Conservation (phyloP, 1,140 invertebrate genomes). For the Brachionus rubens region DNA sequence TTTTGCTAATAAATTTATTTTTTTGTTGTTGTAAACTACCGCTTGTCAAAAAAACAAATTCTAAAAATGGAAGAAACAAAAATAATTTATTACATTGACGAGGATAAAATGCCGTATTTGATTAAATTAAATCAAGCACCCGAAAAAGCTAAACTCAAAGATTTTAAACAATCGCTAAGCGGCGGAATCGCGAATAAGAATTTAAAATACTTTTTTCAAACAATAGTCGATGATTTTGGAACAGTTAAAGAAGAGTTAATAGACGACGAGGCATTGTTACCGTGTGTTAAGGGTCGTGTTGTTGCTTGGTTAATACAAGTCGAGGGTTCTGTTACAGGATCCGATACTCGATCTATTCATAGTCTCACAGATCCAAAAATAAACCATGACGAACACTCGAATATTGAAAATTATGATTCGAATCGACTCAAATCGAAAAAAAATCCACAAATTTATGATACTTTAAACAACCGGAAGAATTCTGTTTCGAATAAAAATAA, state of each 20-base stretch:
- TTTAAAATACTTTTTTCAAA: constrained; percentile 87
- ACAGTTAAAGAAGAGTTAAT: constrained; percentile 97
- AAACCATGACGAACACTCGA: neutral
- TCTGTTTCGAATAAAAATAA: neutral
- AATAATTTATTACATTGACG: too few relatives aligned
- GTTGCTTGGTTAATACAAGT: constrained; percentile 78
- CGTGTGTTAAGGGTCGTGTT: constrained; percentile 92
- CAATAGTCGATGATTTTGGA: constrained; percentile 97
- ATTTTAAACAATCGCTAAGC: constrained; percentile 91
- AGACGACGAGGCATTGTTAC: constrained; percentile 88
- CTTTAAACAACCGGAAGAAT: constrained; percentile 1
- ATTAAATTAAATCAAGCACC: constrained; percentile 91
- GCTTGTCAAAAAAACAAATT: too few relatives aligned
- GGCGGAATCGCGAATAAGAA: constrained; percentile 80
- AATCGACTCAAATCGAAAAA: neutral
- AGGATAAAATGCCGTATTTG: too few relatives aligned
- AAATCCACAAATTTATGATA: neutral
- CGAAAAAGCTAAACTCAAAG: constrained; percentile 86
- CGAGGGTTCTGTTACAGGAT: neutral
- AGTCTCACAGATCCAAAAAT: neutral
- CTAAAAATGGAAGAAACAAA: too few relatives aligned
- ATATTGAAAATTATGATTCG: neutral
- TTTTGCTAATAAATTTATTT: too few relatives aligned
- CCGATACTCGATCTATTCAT: neutral
- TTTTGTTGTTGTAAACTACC: too few relatives aligned